Conservation (phyloP, 2,888 invertebrate species). For the Campoletis raptor region DNA sequence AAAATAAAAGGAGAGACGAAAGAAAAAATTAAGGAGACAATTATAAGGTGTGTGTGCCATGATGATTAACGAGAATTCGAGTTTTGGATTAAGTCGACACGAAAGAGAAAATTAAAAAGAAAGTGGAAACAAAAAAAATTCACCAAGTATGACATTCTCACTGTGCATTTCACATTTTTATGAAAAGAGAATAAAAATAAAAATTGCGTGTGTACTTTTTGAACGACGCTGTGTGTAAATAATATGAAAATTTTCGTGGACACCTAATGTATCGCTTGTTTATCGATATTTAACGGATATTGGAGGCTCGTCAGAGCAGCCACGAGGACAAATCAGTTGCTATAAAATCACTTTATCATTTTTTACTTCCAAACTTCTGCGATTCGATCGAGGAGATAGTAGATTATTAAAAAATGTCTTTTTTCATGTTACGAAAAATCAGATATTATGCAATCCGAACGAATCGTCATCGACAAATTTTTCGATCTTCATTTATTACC, state of each 20-base stretch:
- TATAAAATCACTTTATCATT: constrained; percentile 48
- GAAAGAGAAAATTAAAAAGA: not conserved
- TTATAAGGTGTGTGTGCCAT: constrained; percentile 54
- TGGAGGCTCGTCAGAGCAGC: not conserved
- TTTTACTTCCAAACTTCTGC: constrained; percentile 58
- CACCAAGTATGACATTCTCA: constrained; percentile 46
- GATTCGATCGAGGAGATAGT: constrained; percentile 4
- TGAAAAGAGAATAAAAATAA: constrained; percentile 40
- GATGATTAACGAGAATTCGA: constrained; percentile 26
- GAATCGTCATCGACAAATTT: not conserved
- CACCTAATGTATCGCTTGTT: constrained; percentile 61
- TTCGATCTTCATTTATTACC: not conserved
- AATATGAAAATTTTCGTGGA: constrained; percentile 56
- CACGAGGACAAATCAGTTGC: not conserved
- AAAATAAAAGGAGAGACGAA: constrained; percentile 4
- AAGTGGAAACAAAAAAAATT: constrained; percentile 4
- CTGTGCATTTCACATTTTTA: constrained; percentile 67
- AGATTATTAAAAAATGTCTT: not conserved
- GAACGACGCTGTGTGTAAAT: constrained; percentile 69
- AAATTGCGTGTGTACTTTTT: constrained; percentile 56
- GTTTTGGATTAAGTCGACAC: constrained; percentile 16
- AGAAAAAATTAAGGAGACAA: constrained; percentile 7
- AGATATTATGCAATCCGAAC: not conserved
- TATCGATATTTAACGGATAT: constrained; percentile 37
- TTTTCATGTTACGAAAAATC: not conserved